Base-by-base conservation (phyloP, 2,113 vertebrate species). In the Oenanthe melanoleuca region DNA sequence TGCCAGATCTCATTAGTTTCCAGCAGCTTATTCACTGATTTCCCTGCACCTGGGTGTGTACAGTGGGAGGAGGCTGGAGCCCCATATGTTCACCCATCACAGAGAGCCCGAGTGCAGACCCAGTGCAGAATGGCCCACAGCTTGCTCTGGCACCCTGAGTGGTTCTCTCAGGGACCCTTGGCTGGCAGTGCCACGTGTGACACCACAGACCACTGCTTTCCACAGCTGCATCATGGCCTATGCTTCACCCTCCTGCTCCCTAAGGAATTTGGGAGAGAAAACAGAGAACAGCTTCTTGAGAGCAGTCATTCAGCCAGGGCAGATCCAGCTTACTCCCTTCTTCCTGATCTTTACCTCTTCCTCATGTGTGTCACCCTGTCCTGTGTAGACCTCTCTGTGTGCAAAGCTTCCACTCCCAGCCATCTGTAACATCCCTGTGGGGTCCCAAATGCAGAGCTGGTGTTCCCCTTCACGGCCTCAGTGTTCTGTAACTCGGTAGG, bases 11-110 rank as follows among this genome's bases (percentile, higher is more conserved):
- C 33, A 0, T 56, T 40, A 20, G 24, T 82, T 49, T 65, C 34
- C 42, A 23, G 67, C 52, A 63, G 61, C n/a, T 47, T 52, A 29
- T 12, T n/a, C 6, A 5, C 33, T 44, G 59, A 16, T 83, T 70
- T 66, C 38, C 8, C 33, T 50, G 9, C 25, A 38, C 14, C 50
- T 40, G 59, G 61, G 24, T 4, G 5, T 5, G 19, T 25, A 10
- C 5, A 24, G 52, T 9, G 53, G 26, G 33, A 56, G 18, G 33
- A 70, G 37, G 12, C 61, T 52, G n/a, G 33, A 69, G 16, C 24
- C 33, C 47, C 0, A 0, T 0, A 0, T 44, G 23, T 38, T 63
- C 1, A 1, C 45, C 56, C 16, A 15, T n/a, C 12, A 5, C 14
- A 31, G 24, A 29, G 33, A 25, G 40, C 2, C 2, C 2, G 2